These are phyloP conservation scores for Pangasianodon gigas DNA, from an alignment of 2,113 vertebrate genomes.

Conservation along the genomic window DNA sequence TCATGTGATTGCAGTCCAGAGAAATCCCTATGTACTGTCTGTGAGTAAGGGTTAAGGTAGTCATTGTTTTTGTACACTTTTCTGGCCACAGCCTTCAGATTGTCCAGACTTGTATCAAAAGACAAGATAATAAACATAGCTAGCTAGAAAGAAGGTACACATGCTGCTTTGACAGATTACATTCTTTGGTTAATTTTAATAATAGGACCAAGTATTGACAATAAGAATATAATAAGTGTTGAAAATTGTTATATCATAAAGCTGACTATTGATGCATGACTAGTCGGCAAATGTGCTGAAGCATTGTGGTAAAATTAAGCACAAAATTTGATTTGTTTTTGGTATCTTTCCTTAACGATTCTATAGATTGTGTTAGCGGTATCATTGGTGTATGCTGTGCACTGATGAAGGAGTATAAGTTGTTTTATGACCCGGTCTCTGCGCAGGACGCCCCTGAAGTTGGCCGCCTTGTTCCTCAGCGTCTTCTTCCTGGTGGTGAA, in stretches of 20 bases:
- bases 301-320: background rate
- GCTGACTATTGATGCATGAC: background rate
- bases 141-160: background rate
- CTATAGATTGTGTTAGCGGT: background rate
- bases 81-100: background rate
- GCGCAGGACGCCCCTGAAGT: constrained; percentile 81
- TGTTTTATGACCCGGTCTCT: constrained; percentile 14
- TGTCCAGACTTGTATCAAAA: background rate
- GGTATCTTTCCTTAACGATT: background rate
- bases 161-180: background rate
- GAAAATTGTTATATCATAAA: background rate
- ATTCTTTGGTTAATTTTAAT: background rate
- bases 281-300: background rate
- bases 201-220: background rate
- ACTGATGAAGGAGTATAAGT: background rate
- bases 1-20: background rate
- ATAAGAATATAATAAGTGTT: background rate
- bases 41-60: constrained; percentile 28
- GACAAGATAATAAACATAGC: background rate
- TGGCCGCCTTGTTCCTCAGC: constrained; percentile 84
- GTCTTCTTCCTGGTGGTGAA: constrained; percentile 91
- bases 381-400: background rate
- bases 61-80: background rate
- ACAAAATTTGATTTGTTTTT: background rate
- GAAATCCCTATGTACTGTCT: background rate